Percentiles rank a stretch among this genome's conserved stretches.
phyloP scores from a whole-genome alignment of 2,797 vertebrate species.

The Anableps anableps region DNA sequence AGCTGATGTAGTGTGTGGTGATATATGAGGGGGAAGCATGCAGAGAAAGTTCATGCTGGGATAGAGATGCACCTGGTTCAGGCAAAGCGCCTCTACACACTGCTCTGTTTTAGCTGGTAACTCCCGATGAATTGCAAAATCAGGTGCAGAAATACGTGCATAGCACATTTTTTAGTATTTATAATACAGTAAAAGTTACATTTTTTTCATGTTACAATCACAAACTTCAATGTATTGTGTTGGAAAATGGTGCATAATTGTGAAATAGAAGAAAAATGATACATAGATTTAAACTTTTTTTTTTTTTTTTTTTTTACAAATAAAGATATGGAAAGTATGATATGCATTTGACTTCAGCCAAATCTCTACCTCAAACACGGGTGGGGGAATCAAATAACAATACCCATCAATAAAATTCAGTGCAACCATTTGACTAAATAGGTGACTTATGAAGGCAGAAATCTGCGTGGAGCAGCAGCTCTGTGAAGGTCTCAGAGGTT shows the following conservation, averaged over 20 bases:
- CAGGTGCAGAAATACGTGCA: background rate
- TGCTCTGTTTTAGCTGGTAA: no score
- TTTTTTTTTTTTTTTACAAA: background rate
- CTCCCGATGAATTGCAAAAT: background rate
- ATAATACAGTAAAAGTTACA: background rate
- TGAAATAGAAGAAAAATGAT: background rate
- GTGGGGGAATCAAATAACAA: background rate
- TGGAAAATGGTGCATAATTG: background rate
- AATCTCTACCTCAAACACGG: no score
- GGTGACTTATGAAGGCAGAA: background rate
- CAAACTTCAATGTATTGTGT: background rate
- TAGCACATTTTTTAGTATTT: background rate
- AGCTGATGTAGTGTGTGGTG: conserved; percentile 43
- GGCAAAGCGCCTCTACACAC: background rate
- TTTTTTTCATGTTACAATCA: background rate
- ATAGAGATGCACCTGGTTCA: conserved; percentile 30
- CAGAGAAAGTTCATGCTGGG: conserved; percentile 53
- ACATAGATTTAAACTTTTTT: background rate
- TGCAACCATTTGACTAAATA: background rate
- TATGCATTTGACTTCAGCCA: background rate
- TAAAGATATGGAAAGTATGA: background rate
- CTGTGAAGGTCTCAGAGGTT: background rate
- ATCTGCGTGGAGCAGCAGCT: background rate
- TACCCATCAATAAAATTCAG: no score
- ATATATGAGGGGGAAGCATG: conserved; percentile 54